phyloP scores from a whole-genome alignment of 2,888 invertebrate species.

The Scrobipalpa costella region DNA sequence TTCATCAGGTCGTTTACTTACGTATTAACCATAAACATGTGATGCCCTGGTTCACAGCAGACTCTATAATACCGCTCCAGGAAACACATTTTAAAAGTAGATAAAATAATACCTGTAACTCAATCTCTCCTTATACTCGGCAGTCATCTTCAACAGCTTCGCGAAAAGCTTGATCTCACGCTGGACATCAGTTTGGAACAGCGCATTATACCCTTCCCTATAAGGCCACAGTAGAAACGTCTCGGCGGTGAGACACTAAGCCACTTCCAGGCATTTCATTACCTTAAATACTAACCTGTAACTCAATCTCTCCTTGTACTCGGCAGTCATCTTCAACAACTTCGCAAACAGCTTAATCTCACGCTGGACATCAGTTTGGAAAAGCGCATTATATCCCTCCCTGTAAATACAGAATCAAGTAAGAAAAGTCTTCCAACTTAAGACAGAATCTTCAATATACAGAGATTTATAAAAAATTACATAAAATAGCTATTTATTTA shows the following conservation, averaged over 20 bases:
- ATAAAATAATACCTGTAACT: slow-evolving; percentile 62
- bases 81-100: too few relatives aligned
- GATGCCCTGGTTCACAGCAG: too few relatives aligned
- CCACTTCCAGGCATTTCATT: slow-evolving; percentile 75
- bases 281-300: slow-evolving; percentile 47
- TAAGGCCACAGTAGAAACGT: slow-evolving; percentile 83
- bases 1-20: too few relatives aligned
- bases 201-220: slow-evolving; percentile 79
- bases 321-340: slow-evolving; percentile 82
- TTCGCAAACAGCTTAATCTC: slow-evolving; percentile 83
- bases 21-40: too few relatives aligned
- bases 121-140: slow-evolving; percentile 83
- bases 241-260: slow-evolving; percentile 82
- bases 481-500: too few relatives aligned
- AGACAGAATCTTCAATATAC: too few relatives aligned
- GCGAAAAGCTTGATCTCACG: slow-evolving; percentile 83
- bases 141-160: slow-evolving; percentile 81
- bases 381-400: slow-evolving; percentile 81
- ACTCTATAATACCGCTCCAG: too few relatives aligned
- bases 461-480: too few relatives aligned
- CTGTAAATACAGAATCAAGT: too few relatives aligned
- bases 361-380: slow-evolving; percentile 81
- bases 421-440: too few relatives aligned
- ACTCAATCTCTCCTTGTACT: slow-evolving; percentile 83
- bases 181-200: slow-evolving; percentile 81